Evolutionary conservation across 1,140 invertebrate genomes (phyloP), one percentile per base, ranked within the genome.

Genomic region (Drosophila sp.): DNA sequence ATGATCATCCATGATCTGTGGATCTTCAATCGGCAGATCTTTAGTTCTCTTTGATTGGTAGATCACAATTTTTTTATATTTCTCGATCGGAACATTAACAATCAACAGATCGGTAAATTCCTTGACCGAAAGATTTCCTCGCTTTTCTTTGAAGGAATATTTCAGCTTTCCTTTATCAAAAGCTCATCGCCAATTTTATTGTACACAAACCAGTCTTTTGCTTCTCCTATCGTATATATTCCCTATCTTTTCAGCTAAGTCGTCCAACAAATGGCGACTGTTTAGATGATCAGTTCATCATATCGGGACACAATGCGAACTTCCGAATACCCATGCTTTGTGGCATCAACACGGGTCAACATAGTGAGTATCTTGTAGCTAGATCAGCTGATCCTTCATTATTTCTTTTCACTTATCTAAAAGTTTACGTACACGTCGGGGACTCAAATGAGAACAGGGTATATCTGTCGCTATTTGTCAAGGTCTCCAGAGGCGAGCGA

Each of bases 321-420:
- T 94, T 93, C 59, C 81, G 94, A 5, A 92, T 96, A 21, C 96
- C 96, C 0, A 92, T 94, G 7, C 89, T 97, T 14, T 97, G 96
- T 90, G 96, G 96, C 21, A 93, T 94, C 32, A 96, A 96, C 76
- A 94, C 94, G 3, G 96, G 95, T 1, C 95, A 96, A 90, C 96
- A 96, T 81, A 91, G 96, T 97, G 92, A 93, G 92, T 92, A 48
- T 4, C 50, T 5, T 14, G 0, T 18, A n/a, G 7, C 3, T 9
- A 0, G 7, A 41, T 14, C 1, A 2, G 4, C 2, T 34, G 0
- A 21, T 3, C 18, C 8, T 4, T 29, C 4, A 11, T 7, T 13
- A 8, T 41, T 7, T 8, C 0, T n/a, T 0, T 2, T 9, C 3
- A 11, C 8, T 25, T 6, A 27, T 5, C 0, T 6, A 2, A 40